These are phyloP conservation scores for Hypena proboscidalis DNA, from an alignment of 2,888 invertebrate genomes.

Conservation along the genomic window DNA sequence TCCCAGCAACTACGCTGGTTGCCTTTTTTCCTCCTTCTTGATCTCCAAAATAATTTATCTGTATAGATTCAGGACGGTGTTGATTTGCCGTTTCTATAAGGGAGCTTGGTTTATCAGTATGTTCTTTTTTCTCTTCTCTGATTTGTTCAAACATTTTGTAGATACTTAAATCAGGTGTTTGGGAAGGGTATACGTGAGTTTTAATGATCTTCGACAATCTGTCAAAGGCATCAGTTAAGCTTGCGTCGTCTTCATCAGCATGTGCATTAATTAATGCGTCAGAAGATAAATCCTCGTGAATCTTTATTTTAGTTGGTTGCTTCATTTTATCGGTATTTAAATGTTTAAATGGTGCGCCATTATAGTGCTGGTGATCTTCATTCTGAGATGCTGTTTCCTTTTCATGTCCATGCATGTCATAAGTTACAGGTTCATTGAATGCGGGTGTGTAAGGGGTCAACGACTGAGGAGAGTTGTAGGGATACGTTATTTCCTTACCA, in stretches of 20 bases:
- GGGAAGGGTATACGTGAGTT: conserved; percentile 56
- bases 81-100: not conserved
- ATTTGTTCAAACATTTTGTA: conserved; percentile 31
- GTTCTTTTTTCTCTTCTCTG: conserved; percentile 1
- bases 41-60: too few species aligned
- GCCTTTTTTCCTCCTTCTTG: not conserved
- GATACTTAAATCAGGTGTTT: conserved; percentile 43
- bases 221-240: conserved; percentile 52
- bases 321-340: not conserved
- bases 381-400: conserved; percentile 2
- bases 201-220: conserved; percentile 56
- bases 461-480: conserved; percentile 39
- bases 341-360: conserved; percentile 5
- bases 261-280: conserved; percentile 7
- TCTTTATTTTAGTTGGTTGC: not conserved
- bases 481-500: conserved; percentile 59
- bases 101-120: not conserved
- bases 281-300: not conserved
- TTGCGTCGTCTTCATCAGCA: conserved; percentile 28
- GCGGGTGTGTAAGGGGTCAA: conserved; percentile 15
- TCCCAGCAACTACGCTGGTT: not conserved
- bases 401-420: conserved; percentile 10
- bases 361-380: conserved; percentile 1
- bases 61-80: too few species aligned
- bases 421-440: conserved; percentile 20